Evolutionary conservation across 2,797 vertebrate genomes (phyloP), one percentile per base, ranked within the genome.

Genomic region (Labroides dimidiatus): DNA sequence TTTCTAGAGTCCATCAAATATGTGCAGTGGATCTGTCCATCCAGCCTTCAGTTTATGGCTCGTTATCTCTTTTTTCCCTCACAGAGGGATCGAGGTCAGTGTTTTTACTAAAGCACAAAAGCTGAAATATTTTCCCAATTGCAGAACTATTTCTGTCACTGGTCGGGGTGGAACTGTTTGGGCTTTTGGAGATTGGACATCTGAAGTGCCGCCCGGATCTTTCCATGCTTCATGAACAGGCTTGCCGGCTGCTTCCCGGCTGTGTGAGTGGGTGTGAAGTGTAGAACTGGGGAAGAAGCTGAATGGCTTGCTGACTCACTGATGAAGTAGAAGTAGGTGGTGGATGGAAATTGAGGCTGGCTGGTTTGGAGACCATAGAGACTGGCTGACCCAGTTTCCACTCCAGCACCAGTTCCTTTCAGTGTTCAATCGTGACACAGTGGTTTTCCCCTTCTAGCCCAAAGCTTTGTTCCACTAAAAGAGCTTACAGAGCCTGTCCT

Each of bases 351-450:
- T 75, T 51, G 54, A 88, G 82, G 83, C 81, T 77, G 77, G 76
- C 84, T 86, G 76, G 53, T 85, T 70, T 75, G 75, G 84, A 85
- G 86, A 88, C 87, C 81, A 80, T 79, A 75, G 87, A 91, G 89
- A 87, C 84, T 44, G 78, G 59, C 79, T 93, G 90, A 93, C 90
- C 90, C 87, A 91, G 58, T 92, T 93, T 92, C 77, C 71, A 77
- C 76, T 86, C 78, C 71, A 54, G 83, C 85, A 83, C 84, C 77
- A 77, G 81, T 75, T 89, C 82, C 70, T 86, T 84, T 89, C 81
- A 85, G 62, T 69, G 57, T 79, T 86, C 68, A 85, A 14, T 85
- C 80, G 85, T 82, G 80, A 89, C 84, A 78, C 58, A 45, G 85
- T 88, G 80, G 72, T 88, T 90, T 85, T 69, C 69, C 81, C 73